A percentile compares a stretch with the other conserved stretches of the same genome.
Evolutionary conservation across 2,113 vertebrate species (phyloP).

Genomic region (Pseudopipra pipra): DNA sequence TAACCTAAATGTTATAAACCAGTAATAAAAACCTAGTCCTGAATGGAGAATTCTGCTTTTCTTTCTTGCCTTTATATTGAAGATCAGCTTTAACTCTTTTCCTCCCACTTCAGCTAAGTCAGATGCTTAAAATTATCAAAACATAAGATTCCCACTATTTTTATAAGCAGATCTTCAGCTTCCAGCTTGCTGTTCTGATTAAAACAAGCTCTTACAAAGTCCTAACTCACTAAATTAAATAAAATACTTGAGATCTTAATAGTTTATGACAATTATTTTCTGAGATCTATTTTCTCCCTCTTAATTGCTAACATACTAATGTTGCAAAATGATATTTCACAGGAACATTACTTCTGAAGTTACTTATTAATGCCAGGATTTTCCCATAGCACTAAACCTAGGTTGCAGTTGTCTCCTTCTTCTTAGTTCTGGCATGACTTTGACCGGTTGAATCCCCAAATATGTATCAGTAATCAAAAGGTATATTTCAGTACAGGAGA

Average conservation of each 20-base stretch:
- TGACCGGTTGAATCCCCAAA: constrained; percentile 69
- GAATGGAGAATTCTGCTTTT: not conserved
- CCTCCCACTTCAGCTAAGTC: not conserved
- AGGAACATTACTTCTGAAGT: constrained; percentile 73
- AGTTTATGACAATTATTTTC: constrained; percentile 2
- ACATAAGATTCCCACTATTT: not conserved
- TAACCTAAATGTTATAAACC: constrained; percentile 15
- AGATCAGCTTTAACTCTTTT: constrained; percentile 22
- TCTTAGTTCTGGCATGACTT: constrained; percentile 69
- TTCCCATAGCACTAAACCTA: constrained; percentile 69
- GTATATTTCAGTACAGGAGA: constrained; percentile 80
- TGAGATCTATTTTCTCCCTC: not conserved
- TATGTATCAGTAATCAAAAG: constrained; percentile 79
- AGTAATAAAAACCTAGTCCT: constrained; percentile 9
- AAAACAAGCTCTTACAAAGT: not conserved
- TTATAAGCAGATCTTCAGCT: constrained; percentile 6
- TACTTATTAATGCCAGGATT: constrained; percentile 82
- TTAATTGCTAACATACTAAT: constrained; percentile 68
- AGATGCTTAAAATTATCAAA: constrained; percentile 9
- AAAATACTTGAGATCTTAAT: not conserved
- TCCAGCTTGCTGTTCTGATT: not conserved
- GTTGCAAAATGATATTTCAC: constrained; percentile 72
- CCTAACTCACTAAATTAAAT: constrained; percentile 24
- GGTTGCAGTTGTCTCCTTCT: constrained; percentile 61
- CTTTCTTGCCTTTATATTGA: not conserved